These are phyloP conservation scores for Nesospiza acunhae DNA, from an alignment of 2,113 vertebrate genomes.

Conservation along the genomic window DNA sequence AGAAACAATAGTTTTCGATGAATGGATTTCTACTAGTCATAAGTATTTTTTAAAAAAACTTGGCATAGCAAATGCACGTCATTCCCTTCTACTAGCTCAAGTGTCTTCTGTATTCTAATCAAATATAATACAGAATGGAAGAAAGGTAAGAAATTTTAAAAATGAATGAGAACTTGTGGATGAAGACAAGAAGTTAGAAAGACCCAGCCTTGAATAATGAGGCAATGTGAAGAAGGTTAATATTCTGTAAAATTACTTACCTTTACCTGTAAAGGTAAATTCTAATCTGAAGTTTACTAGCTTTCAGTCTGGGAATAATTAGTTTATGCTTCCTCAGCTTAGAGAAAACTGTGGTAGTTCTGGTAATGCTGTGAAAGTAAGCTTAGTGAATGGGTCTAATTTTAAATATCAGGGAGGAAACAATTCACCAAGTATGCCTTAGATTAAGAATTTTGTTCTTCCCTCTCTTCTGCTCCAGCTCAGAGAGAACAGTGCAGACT, in stretches of 20 bases:
- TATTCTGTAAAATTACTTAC: constrained; percentile 20
- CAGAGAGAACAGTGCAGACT: neutral
- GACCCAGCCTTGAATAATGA: neutral
- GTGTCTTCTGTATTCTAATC: neutral
- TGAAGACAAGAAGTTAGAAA: neutral
- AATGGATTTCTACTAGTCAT: neutral
- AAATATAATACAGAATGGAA: neutral
- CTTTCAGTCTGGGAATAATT: neutral
- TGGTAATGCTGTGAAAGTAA: neutral
- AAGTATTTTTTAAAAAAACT: neutral
- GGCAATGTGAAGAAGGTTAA: neutral
- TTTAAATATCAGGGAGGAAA: neutral
- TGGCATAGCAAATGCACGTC: neutral
- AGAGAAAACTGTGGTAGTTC: neutral
- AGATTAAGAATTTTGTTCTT: neutral
- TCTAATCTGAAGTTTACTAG: neutral
- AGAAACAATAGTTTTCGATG: neutral
- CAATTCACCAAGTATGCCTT: neutral
- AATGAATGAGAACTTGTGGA: neutral
- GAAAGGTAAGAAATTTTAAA: neutral
- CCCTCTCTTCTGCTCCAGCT: neutral
- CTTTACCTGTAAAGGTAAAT: constrained; percentile 8
- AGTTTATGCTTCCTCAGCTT: neutral
- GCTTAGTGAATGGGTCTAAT: neutral
- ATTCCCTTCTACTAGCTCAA: neutral